Conservation (phyloP, 1,140 invertebrate species). For the Microplitis demolitor region DNA sequence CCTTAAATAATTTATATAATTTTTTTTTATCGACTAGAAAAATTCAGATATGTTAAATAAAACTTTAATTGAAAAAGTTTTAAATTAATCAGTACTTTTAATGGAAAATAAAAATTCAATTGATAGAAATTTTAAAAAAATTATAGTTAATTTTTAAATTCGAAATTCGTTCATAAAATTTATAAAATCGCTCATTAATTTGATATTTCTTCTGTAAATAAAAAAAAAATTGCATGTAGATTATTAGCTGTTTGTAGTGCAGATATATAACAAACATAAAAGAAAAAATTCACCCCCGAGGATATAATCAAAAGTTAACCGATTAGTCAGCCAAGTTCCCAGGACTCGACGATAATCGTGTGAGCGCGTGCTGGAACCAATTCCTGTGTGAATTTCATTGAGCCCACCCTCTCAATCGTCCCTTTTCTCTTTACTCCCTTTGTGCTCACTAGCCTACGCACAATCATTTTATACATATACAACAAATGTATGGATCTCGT, state of each 20-base stretch:
- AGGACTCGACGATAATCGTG: conserved; percentile 51
- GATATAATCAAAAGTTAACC: conserved; percentile 46
- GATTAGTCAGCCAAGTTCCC: conserved; percentile 56
- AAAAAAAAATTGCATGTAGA: neutral
- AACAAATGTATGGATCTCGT: neutral
- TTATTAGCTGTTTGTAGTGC: neutral
- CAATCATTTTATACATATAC: neutral
- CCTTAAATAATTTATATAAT: too few species aligned
- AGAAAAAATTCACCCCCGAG: neutral
- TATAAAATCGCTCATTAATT: too few species aligned
- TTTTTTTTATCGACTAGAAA: too few species aligned
- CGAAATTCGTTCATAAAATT: too few species aligned
- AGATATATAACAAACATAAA: neutral
- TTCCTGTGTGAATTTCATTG: conserved; percentile 59
- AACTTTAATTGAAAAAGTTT: too few species aligned
- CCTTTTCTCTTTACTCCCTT: conserved; percentile 35
- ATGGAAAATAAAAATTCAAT: too few species aligned
- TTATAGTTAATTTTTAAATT: too few species aligned
- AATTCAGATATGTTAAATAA: too few species aligned
- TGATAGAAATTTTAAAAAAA: too few species aligned
- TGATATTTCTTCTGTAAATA: neutral
- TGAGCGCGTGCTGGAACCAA: conserved; percentile 52
- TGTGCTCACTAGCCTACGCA: conserved; percentile 8
- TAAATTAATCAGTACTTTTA: too few species aligned
- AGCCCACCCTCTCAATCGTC: conserved; percentile 34